Conservation (phyloP, 2,113 vertebrate species). For the Pedetes capensis region DNA sequence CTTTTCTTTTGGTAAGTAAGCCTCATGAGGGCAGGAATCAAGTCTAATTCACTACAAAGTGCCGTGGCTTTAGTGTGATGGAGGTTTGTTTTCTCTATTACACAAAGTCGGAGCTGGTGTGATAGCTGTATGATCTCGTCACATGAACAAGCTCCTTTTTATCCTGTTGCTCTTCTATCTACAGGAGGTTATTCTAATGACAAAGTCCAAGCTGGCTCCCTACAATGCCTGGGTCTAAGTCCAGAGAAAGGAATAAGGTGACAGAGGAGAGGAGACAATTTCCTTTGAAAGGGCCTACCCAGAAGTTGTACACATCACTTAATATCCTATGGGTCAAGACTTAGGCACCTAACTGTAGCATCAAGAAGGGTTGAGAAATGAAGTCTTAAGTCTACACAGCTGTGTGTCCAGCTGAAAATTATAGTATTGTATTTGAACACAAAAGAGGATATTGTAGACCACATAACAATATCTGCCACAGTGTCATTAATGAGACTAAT, state of each 20-base stretch:
- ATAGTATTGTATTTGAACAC: neutral
- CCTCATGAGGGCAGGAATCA: neutral
- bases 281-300: neutral
- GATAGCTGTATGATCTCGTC: neutral
- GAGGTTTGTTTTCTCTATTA: constrained; percentile 8
- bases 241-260: neutral
- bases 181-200: neutral
- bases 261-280: neutral
- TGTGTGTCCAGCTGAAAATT: neutral
- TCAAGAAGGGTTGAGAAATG: neutral
- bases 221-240: neutral
- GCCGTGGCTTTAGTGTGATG: neutral
- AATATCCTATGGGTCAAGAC: neutral
- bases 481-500: neutral
- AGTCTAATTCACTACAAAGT: neutral
- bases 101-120: neutral
- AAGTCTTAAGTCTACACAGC: neutral
- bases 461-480: neutral
- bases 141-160: neutral
- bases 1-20: neutral
- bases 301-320: neutral
- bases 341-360: neutral
- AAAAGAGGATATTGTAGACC: neutral
- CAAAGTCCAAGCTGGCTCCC: neutral
- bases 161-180: neutral